These are phyloP conservation scores for Hydropsyche betteni DNA, from an alignment of 2,888 invertebrate species.

Conservation along the genomic window DNA sequence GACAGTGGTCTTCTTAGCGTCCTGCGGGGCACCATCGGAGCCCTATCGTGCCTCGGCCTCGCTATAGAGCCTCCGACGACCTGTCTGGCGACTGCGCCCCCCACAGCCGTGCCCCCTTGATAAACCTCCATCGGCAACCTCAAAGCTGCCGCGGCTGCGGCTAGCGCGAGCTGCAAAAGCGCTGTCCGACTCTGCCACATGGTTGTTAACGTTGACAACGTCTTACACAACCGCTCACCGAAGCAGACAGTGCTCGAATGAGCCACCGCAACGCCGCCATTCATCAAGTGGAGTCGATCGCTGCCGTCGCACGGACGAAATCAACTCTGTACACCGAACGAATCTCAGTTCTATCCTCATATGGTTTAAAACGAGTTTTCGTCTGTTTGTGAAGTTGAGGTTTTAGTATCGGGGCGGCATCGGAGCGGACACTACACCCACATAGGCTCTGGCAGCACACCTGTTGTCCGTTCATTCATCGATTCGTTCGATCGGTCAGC, in stretches of 20 bases:
- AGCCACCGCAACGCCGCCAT: not conserved
- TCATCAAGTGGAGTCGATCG: not conserved
- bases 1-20: constrained; percentile 65
- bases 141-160: constrained; percentile 61
- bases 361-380: no score
- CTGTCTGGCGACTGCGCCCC: constrained; percentile 61
- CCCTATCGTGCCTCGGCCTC: constrained; percentile 63
- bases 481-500: no score
- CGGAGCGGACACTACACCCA: no score
- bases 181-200: constrained; percentile 55
- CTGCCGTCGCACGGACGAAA: not conserved
- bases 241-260: not conserved
- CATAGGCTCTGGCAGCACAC: no score
- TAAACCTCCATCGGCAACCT: constrained; percentile 69
- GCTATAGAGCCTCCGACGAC: constrained; percentile 54
- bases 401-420: no score
- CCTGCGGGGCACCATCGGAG: constrained; percentile 54
- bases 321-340: not conserved
- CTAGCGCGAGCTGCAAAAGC: constrained; percentile 60
- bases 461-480: no score
- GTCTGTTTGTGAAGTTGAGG: no score
- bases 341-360: no score
- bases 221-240: not conserved
- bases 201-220: constrained; percentile 36
- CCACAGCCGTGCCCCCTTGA: constrained; percentile 63